These are phyloP conservation scores for Semicossyphus pulcher DNA, from an alignment of 2,113 vertebrate species.

Conservation along the genomic window DNA sequence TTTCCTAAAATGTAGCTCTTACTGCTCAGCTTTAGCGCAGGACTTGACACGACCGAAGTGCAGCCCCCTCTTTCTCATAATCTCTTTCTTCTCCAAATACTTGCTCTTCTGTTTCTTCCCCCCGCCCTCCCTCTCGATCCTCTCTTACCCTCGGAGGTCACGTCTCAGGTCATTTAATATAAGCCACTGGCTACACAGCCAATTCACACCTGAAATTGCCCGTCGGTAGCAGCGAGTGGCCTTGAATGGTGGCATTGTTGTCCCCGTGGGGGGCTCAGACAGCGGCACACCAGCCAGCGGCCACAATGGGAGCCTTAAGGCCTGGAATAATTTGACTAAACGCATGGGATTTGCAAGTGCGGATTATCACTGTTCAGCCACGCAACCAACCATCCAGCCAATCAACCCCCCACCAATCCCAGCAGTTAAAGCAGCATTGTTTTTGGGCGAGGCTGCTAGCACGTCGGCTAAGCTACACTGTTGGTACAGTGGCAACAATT, in stretches of 20 bases:
- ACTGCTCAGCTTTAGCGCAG: slow-evolving; percentile 37
- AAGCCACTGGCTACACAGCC: slow-evolving; percentile 72
- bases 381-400: slow-evolving; percentile 62
- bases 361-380: slow-evolving; percentile 78
- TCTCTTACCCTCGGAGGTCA: slow-evolving; percentile 64
- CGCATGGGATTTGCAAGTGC: slow-evolving; percentile 72
- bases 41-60: slow-evolving; percentile 41
- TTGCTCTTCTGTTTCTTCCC: slow-evolving; percentile 35
- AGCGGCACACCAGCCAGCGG: slow-evolving; percentile 63
- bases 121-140: slow-evolving; percentile 23
- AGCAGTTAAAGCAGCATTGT: slow-evolving; percentile 60
- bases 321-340: slow-evolving; percentile 83
- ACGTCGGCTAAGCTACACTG: background rate
- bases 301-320: slow-evolving; percentile 79
- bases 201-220: slow-evolving; percentile 83
- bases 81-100: slow-evolving; percentile 45
- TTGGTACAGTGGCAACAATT: slow-evolving; percentile 30
- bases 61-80: slow-evolving; percentile 35
- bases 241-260: slow-evolving; percentile 82
- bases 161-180: slow-evolving; percentile 80
- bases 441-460: slow-evolving; percentile 33
- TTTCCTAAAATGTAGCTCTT: slow-evolving; percentile 31
- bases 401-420: slow-evolving; percentile 64
- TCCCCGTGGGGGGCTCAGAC: slow-evolving; percentile 74
- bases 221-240: slow-evolving; percentile 67